These are phyloP conservation scores for Serrognathus titanus DNA, from an alignment of 2,888 invertebrate species.

Conservation along the genomic window DNA sequence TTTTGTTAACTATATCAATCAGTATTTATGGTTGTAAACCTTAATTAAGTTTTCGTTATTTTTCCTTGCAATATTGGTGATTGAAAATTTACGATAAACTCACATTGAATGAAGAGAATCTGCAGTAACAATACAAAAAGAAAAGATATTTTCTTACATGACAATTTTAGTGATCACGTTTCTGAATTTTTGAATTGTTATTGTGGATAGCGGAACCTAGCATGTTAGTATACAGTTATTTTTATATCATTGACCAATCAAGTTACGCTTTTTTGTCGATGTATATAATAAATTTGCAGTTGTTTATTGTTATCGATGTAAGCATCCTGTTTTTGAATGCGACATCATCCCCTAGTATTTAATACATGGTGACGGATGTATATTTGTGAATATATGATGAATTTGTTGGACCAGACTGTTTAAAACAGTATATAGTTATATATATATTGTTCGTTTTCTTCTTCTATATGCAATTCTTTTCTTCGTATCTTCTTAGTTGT, in stretches of 20 bases:
- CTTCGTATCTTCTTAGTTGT: conserved; percentile 5
- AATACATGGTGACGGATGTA: conserved; percentile 49
- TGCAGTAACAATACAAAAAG: conserved; percentile 3
- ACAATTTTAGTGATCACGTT: conserved; percentile 6
- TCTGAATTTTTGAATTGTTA: conserved; percentile 14
- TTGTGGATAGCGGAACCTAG: conserved; percentile 17
- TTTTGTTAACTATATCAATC: background rate
- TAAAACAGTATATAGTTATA: conserved; percentile 27
- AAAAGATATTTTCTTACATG: conserved; percentile 2
- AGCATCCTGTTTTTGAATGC: conserved; percentile 38
- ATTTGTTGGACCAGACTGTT: conserved; percentile 37
- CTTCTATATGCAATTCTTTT: conserved; percentile 1
- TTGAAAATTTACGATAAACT: background rate
- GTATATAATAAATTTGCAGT: conserved; percentile 50
- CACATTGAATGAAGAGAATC: conserved; percentile 4
- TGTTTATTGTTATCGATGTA: conserved; percentile 47
- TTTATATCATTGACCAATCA: conserved; percentile 52
- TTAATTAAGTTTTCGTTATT: background rate
- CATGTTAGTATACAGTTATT: conserved; percentile 44
- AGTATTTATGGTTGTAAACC: background rate
- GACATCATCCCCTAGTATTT: conserved; percentile 42
- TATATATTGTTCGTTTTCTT: conserved; percentile 17
- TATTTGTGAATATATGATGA: conserved; percentile 48
- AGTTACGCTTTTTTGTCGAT: conserved; percentile 50
- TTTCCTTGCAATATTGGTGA: background rate